Evolutionary conservation across 2,888 invertebrate genomes (phyloP), one percentile per base, ranked within the genome.

Genomic region (Troides helena): DNA sequence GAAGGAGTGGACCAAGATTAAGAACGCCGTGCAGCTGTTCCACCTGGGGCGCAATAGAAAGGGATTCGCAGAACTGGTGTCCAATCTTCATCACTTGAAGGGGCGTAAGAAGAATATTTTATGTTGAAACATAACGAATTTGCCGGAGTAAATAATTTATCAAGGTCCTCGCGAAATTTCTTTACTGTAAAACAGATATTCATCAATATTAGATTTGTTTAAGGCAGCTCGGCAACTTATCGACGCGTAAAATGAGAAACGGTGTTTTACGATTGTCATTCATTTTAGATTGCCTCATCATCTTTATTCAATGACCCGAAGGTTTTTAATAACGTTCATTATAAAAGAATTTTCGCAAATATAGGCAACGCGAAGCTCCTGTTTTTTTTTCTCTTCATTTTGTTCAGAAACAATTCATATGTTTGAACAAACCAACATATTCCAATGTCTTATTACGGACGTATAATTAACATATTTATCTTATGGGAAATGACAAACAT

Each of bases 251-350:
- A 61, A 43, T 61, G 39, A 43, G 61, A 59, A 65, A 65, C 65
- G 59, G 23, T 65, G 65, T 65, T 65, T 65, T 65, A 59, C 46
- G 65, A 65, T 59, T 59, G 65, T 65, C 65, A 46, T 46, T 65
- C 59, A 59, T 59, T 65, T 65, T 59, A 59, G 59, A 65, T 30
- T 30, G 59, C 46, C 59, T 21, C 30, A 59, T 65, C 65, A 65
- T 65, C 23, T 65, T 65, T 59, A 59, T 65, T 59, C 65, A n/a
- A 65, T 65, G 65, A 59, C 25, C 65, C 65, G 65, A 59, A 65
- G n/a, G 58, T 59, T 65, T 65, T 57, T 64, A 64, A 64, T 64
- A 64, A 56, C 36, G 64, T 64, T 56, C 56, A 64, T 53, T 64
- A 57, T 57, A n/a, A 10, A 8, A 57, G 21, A 8, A 50, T 50